Conservation (phyloP, 1,140 invertebrate genomes). For the Drosophila takahashii region DNA sequence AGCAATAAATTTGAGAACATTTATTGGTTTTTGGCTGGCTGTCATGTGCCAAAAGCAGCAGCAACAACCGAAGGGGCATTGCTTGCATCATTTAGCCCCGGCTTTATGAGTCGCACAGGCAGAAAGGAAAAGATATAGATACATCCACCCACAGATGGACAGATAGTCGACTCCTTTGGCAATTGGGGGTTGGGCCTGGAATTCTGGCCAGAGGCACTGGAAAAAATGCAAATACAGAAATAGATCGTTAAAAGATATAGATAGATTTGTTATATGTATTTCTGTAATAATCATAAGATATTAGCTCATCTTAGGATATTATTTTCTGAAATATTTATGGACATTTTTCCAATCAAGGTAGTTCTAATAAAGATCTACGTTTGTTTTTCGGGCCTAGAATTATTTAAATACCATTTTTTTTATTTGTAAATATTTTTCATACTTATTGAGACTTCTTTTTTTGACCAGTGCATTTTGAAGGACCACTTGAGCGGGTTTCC, state of each 20-base stretch:
- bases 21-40: constrained; percentile 79
- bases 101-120: constrained; percentile 50
- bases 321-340: too few relatives aligned
- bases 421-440: too few relatives aligned
- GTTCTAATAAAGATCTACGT: too few relatives aligned
- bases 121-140: constrained; percentile 8
- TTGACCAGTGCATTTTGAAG: constrained; percentile 29
- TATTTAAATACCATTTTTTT: too few relatives aligned
- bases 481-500: constrained; percentile 70
- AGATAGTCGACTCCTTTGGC: constrained; percentile 56
- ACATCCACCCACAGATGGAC: constrained; percentile 50
- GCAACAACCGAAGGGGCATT: constrained; percentile 41
- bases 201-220: constrained; percentile 22
- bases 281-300: too few relatives aligned
- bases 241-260: background rate
- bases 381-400: too few relatives aligned
- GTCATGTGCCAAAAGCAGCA: constrained; percentile 50
- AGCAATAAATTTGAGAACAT: constrained; percentile 84
- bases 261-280: background rate
- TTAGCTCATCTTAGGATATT: too few relatives aligned
- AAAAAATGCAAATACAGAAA: background rate
- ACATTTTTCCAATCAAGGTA: too few relatives aligned
- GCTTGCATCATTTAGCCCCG: constrained; percentile 67
- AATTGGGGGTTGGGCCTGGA: constrained; percentile 23
- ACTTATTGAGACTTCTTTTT: too few relatives aligned